A percentile compares a stretch with the other conserved stretches of the same genome.
These are phyloP conservation scores for Euura lappo DNA, from an alignment of 1,140 invertebrate genomes.

Conservation along the genomic window DNA sequence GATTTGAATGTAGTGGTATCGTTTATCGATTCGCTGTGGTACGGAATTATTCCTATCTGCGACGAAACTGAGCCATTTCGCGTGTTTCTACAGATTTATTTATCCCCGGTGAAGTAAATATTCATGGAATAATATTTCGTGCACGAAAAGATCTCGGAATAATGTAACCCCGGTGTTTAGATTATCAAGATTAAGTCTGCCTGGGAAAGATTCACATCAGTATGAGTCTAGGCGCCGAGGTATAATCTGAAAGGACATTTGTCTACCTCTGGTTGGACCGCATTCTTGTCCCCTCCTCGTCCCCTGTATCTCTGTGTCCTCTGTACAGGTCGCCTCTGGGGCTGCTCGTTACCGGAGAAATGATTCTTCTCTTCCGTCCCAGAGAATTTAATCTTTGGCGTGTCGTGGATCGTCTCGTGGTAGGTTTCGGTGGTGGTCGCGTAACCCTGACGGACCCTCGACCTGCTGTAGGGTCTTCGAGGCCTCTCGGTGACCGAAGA, in stretches of 20 bases:
- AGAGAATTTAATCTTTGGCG: slow-evolving; percentile 41
- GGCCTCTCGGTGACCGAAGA: slow-evolving; percentile 36
- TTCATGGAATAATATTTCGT: no score
- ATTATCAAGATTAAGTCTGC: no score
- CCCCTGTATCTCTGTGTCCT: slow-evolving; percentile 40
- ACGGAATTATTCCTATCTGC: no score
- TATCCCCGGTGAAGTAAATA: no score
- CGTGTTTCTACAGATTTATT: no score
- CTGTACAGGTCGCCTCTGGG: slow-evolving; percentile 33
- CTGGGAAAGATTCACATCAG: no score
- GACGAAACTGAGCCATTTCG: no score
- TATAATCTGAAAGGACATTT: background rate
- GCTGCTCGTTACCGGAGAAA: slow-evolving; percentile 22
- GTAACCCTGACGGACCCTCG: slow-evolving; percentile 41
- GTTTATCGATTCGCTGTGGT: no score
- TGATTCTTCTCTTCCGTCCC: slow-evolving; percentile 38
- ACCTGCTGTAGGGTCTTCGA: slow-evolving; percentile 49
- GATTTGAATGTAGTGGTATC: no score
- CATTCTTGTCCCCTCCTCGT: slow-evolving; percentile 26
- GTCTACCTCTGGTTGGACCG: slow-evolving; percentile 29
- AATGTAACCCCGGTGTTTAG: no score
- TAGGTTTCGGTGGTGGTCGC: slow-evolving; percentile 51
- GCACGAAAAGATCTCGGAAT: no score
- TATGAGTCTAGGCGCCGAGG: background rate
- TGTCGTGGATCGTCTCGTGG: slow-evolving; percentile 46